Evolutionary conservation across 2,797 vertebrate genomes (phyloP), one percentile per base, ranked within the genome.

Genomic region (Sarcophilus harrisii): DNA sequence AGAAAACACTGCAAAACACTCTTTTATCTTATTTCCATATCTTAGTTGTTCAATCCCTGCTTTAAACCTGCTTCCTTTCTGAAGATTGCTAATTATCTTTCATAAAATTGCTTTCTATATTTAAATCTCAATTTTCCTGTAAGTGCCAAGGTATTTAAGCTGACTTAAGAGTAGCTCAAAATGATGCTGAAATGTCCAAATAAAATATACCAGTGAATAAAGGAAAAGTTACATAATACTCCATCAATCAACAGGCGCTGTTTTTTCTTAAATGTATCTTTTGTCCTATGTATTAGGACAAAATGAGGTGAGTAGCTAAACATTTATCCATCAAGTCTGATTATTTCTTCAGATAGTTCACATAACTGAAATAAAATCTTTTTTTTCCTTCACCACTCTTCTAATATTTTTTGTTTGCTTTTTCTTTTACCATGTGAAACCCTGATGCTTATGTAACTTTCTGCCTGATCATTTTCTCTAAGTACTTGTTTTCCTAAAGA

Each of bases 101-200:
- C 54, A 57, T 55, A 93, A 95, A 94, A 90, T 66, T 95, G 45
- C 58, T 91, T 92, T 90, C 87, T 95, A 59, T 96, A 81, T 91
- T 73, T 95, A 93, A 93, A 59, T 81, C 49, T 91, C 87, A 4
- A 59, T 91, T 14, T 49, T 24, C 27, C 52, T 90, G 55, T 59
- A 93, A 91, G 90, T 89, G 4, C 57, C 1, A 24, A 94, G 24
- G 27, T 58, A 92, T 96, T 93, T 94, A 81, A 81, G 49, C 13
- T 81, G 27, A 59, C 95, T 89, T 95, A 58, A 96, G 89, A 94
- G 1, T 9, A 94, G 12, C 2, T 97, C 57, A 92, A 96, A 97
- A 95, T 90, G 32, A 92, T 95, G 14, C 27, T 89, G 45, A 94
- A 6, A 96, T 96, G 54, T 91, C 45, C 30, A 95, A 94, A 57